Base-by-base conservation (phyloP, 64 coral and sea anemone genomes). In the Catalaphyllia jardinei region DNA sequence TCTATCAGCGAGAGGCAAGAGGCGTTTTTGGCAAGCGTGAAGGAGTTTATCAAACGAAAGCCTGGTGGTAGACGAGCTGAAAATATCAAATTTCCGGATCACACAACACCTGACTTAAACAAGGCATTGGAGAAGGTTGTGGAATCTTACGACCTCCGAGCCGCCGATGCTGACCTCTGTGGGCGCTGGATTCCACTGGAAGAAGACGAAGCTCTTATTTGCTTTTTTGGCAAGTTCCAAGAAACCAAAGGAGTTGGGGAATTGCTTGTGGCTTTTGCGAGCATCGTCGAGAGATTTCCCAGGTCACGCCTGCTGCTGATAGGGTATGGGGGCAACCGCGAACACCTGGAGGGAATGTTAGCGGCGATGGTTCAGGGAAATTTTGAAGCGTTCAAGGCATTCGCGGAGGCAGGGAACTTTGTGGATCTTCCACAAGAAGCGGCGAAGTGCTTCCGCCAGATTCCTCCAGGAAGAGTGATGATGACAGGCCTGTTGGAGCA, bases 231-330 rank as follows among this genome's bases (percentile, higher is more conserved):
- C 4, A 95, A 88, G 60, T 93, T 98, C 60, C 90, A 93, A 18
- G 96, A 98, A 57, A 95, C 96, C 31, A 98, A 95, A 80, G 96
- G 96, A 24, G 96, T 98, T 0, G 93, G 96, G 5, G 96, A 98
- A 50, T 69, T 98, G 4, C 78, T 98, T 3, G 89, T 90, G 20
- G 90, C 93, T n/a, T 93, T 98, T 74, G 93, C 93, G 29, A 86
- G 60, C 3, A 92, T 98, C 67, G 76, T 98, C 3, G 79, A 89
- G 22, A 67, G 88, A n/a, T 62, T 98, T 35, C 96, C 96, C 1
- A 52, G 93, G 30, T 90, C 93, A 20, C 75, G 90, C 15, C 62
- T 98, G 33, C 10, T 98, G 77, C 83, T 98, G 12, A 91, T 98
- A 24, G 96, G 93, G 1, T 98, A 93, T 78, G 96, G 96, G 0